Percentiles rank a stretch among this genome's conserved stretches.
phyloP scores from a whole-genome alignment of 2,113 vertebrate genomes.

The Coptodon rendalli region DNA sequence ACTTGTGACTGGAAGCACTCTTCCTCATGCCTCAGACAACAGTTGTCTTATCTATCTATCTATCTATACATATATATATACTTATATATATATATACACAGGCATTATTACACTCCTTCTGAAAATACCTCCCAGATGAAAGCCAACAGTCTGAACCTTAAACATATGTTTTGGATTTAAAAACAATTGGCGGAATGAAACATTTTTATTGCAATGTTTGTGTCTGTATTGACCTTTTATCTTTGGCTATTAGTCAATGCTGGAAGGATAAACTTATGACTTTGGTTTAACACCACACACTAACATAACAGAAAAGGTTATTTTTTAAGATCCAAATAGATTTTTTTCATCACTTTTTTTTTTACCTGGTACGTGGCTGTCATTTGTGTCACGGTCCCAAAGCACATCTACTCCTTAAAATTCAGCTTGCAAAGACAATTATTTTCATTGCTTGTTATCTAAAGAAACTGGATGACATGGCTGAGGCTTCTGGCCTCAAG shows the following conservation, averaged over 20 bases:
- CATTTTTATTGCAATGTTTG: neutral
- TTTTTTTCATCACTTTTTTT: neutral
- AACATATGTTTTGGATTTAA: neutral
- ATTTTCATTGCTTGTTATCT: neutral
- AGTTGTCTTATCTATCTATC: too few relatives aligned
- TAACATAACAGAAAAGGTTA: neutral
- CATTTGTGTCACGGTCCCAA: neutral
- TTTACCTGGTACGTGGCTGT: neutral
- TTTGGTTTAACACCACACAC: neutral
- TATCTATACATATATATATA: rapidly evolving
- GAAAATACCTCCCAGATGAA: neutral
- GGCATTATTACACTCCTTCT: neutral
- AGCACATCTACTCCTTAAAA: neutral
- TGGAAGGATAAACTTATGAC: neutral
- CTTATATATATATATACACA: rapidly evolving
- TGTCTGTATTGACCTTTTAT: neutral
- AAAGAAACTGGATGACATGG: neutral
- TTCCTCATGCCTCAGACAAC: neutral
- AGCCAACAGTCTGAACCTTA: neutral
- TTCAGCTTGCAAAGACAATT: neutral
- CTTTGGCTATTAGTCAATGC: neutral
- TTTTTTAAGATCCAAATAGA: neutral
- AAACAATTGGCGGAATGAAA: neutral
- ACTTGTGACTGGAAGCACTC: neutral
- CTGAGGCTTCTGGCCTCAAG: neutral